Evolutionary conservation across 1,140 invertebrate species (phyloP).

Genomic region (Psilanteris sp.): DNA sequence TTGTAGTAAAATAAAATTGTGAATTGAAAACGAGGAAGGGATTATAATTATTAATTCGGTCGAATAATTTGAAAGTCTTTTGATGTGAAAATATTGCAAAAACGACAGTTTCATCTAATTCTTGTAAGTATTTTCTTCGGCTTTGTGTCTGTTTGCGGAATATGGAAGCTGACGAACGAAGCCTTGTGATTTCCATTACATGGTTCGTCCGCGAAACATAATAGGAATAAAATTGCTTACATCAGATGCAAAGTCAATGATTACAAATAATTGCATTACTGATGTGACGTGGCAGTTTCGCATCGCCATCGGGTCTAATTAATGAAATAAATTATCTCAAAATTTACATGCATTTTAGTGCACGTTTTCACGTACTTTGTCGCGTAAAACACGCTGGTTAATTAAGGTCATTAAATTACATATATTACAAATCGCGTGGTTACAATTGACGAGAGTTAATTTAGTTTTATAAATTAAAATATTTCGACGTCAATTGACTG

Average conservation of each 20-base stretch:
- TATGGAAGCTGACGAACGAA: slow-evolving; percentile 19
- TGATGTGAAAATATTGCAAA: slow-evolving; percentile 34
- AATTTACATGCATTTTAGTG: slow-evolving; percentile 14
- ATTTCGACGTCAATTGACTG: too few species aligned
- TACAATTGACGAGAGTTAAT: slow-evolving; percentile 39
- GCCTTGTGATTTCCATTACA: slow-evolving; percentile 50
- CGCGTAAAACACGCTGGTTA: slow-evolving; percentile 6
- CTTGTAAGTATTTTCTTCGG: slow-evolving; percentile 16
- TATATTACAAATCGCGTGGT: slow-evolving; percentile 39
- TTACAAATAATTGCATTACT: slow-evolving; percentile 32
- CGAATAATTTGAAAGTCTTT: slow-evolving; percentile 35
- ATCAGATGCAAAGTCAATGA: slow-evolving; percentile 20
- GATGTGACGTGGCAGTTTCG: slow-evolving; percentile 22
- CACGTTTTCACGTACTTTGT: slow-evolving; percentile 8
- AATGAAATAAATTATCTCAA: slow-evolving; percentile 30
- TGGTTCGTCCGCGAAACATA: slow-evolving; percentile 3
- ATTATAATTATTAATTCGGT: background rate
- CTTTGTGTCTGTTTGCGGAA: slow-evolving; percentile 41
- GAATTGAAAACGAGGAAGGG: slow-evolving; percentile 26
- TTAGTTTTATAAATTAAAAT: slow-evolving; percentile 32
- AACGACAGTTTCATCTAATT: slow-evolving; percentile 27
- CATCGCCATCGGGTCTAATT: slow-evolving; percentile 29
- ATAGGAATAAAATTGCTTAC: slow-evolving; percentile 26
- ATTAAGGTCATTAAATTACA: slow-evolving; percentile 48
- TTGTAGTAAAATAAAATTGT: background rate